phyloP scores from a whole-genome alignment of 2,113 vertebrate species.

The Cephalopterus ornatus region DNA sequence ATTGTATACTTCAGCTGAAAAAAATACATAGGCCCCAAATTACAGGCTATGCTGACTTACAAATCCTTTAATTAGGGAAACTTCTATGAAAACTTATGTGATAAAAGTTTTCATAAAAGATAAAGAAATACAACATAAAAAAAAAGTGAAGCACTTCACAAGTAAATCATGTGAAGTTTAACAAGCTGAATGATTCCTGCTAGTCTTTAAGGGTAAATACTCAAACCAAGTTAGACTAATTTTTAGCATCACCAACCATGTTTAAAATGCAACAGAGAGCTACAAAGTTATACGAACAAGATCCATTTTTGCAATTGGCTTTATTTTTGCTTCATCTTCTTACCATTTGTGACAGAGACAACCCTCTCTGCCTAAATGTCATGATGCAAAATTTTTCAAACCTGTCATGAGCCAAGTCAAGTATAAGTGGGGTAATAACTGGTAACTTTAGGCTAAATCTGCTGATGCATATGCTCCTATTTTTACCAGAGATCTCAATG shows the following conservation, averaged over 20 bases:
- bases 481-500: not conserved
- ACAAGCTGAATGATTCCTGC: not conserved
- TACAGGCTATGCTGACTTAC: not conserved
- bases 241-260: not conserved
- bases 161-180: not conserved
- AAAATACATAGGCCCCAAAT: not conserved
- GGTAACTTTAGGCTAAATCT: not conserved
- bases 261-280: not conserved
- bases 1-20: not conserved
- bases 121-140: not conserved
- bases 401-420: not conserved
- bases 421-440: not conserved
- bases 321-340: not conserved
- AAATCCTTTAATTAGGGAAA: not conserved
- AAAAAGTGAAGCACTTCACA: not conserved
- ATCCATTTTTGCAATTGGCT: not conserved
- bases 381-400: not conserved
- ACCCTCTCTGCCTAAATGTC: not conserved
- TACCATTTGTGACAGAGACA: not conserved
- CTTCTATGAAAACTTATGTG: not conserved
- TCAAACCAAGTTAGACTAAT: not conserved
- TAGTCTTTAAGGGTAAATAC: not conserved
- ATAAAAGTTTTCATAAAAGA: not conserved
- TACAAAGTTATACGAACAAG: not conserved
- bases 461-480: not conserved